Conservation (phyloP, 2,888 invertebrate genomes). For the Baccha elongata region DNA sequence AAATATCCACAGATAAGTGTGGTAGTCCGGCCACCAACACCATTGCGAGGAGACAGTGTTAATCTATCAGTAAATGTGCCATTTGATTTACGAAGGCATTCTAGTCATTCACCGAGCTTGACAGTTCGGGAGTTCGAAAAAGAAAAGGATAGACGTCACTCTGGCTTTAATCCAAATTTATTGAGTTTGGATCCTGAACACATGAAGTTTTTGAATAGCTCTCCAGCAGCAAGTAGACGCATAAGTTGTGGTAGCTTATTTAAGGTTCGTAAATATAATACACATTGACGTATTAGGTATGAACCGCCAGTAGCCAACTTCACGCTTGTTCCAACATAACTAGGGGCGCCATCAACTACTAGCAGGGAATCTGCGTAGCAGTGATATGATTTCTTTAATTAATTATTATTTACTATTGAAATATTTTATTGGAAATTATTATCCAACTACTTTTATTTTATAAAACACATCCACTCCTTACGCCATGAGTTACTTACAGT, state of each 20-base stretch:
- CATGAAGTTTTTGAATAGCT: slow-evolving; percentile 87
- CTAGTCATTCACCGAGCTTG: slow-evolving; percentile 82
- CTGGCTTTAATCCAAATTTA: slow-evolving; percentile 85
- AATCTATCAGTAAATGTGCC: slow-evolving; percentile 82
- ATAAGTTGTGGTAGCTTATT: slow-evolving; percentile 96
- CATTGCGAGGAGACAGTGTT: slow-evolving; percentile 85
- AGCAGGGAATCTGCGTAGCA: no score
- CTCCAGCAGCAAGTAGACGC: slow-evolving; percentile 92
- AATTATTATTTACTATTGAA: no score
- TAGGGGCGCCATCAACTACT: no score
- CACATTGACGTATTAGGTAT: no score
- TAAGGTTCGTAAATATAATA: slow-evolving; percentile 84
- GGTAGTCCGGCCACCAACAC: slow-evolving; percentile 89
- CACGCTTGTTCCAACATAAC: no score
- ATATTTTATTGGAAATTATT: no score
- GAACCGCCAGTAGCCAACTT: no score
- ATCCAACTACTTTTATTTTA: no score
- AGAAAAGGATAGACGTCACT: slow-evolving; percentile 82
- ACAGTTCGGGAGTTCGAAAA: slow-evolving; percentile 83
- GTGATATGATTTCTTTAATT: no score
- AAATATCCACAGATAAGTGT: slow-evolving; percentile 87
- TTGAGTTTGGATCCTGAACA: slow-evolving; percentile 86
- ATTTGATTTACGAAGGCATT: slow-evolving; percentile 82
- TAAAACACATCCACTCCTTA: no score
- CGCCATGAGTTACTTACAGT: no score